Evolutionary conservation across 2,113 vertebrate genomes (phyloP).

Genomic region (Diglossa brunneiventris): DNA sequence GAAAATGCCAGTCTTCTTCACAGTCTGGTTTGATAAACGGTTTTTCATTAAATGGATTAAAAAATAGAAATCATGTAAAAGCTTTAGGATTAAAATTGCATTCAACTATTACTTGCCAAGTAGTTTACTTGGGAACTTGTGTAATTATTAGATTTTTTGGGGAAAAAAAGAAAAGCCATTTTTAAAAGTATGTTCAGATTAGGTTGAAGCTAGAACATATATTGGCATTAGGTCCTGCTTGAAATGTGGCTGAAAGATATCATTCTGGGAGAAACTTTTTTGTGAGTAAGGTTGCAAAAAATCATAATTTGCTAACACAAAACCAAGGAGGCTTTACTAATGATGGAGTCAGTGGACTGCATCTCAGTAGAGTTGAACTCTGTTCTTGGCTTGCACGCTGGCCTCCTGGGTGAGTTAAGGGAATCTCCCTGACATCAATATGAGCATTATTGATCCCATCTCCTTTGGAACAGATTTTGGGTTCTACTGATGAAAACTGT

Average conservation of each 20-base stretch:
- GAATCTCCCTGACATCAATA: background rate
- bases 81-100: background rate
- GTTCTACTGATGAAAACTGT: background rate
- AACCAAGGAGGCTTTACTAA: background rate
- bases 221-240: background rate
- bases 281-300: background rate
- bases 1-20: background rate
- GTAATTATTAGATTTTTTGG: background rate
- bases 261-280: background rate
- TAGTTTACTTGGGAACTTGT: background rate
- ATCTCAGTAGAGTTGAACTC: background rate
- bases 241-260: background rate
- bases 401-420: background rate
- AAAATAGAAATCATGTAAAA: background rate
- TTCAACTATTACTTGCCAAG: background rate
- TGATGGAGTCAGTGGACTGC: background rate
- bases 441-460: background rate
- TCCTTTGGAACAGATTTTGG: background rate
- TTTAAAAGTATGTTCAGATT: background rate
- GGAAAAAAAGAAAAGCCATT: background rate
- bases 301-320: background rate
- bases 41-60: background rate
- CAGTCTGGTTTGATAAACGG: background rate
- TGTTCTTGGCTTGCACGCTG: background rate
- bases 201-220: background rate